Evolutionary conservation across 2,888 invertebrate genomes (phyloP), one percentile per base, ranked within the genome.

Genomic region (Osmoderma eremita): DNA sequence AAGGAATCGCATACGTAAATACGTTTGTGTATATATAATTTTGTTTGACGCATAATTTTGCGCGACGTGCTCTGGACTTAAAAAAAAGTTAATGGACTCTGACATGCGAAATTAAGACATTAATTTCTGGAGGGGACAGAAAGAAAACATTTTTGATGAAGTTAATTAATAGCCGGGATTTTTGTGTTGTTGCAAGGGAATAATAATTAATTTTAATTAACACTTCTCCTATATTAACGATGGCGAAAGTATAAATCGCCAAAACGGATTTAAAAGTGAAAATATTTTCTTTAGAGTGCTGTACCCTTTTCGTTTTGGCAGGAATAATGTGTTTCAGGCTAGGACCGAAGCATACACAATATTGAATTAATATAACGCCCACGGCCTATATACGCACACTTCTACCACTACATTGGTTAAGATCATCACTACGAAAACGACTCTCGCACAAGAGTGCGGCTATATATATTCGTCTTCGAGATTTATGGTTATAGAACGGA

Each of bases 401-500:
- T 65, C 58, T 65, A 30, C 58, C 56, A 58, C 24, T 58, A 65
- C 56, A 56, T 65, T 58, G 50, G 65, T 53, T 65, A 58, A 58
- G 58, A 65, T 58, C 41, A 58, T 53, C 65, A 56, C 65, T 39
- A 65, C 39, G 56, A 49, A 49, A 65, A 65, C 56, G 56, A 58
- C 45, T 49, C 54, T 48, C 65, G 56, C 39, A 22, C 56, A 15
- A 53, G 64, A 65, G 56, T 65, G 65, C 45, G n/a, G n/a, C n/a
- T n/a, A n/a, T n/a, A n/a, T 56, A 56, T 53, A 65, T 65, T 65
- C 56, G 56, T 54, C 56, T 58, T 50, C 49, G 36, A 49, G 39
- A 65, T 65, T 58, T 65, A 49, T 38, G 65, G 30, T 61, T 61
- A 61, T 61, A 61, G 58, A 61, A 66, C 58, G 58, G 56, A 66